These are phyloP conservation scores for Apantesis nais DNA, from an alignment of 2,888 invertebrate species.

Conservation along the genomic window DNA sequence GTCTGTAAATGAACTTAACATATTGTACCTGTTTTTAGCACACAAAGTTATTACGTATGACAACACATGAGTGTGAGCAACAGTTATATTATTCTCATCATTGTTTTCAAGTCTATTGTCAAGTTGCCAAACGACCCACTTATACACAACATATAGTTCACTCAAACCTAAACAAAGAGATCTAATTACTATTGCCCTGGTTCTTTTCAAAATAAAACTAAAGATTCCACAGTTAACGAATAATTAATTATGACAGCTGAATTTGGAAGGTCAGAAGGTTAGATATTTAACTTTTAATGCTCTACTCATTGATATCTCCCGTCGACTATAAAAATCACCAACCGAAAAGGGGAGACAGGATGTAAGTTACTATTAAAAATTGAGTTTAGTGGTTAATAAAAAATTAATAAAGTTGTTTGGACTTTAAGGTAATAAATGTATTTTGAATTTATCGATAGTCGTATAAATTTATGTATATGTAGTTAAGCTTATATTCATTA, in stretches of 20 bases:
- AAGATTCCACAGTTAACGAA: background rate
- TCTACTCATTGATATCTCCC: too few species aligned
- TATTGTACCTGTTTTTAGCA: conserved; percentile 8
- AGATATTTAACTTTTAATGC: background rate
- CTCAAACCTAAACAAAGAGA: conserved; percentile 31
- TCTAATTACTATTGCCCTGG: conserved; percentile 27
- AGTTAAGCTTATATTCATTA: too few species aligned
- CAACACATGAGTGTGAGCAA: conserved; percentile 23
- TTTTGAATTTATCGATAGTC: too few species aligned
- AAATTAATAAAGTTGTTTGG: background rate
- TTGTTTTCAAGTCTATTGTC: conserved; percentile 37
- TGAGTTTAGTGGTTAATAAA: background rate
- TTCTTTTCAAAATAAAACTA: background rate
- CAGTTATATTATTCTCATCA: conserved; percentile 39
- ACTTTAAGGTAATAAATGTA: too few species aligned
- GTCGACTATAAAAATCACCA: background rate
- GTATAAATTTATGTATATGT: too few species aligned
- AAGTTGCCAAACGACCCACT: conserved; percentile 44
- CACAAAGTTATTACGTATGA: conserved; percentile 24
- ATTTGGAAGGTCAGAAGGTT: background rate
- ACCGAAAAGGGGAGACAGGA: too few species aligned
- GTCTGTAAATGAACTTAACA: background rate
- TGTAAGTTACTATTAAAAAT: too few species aligned
- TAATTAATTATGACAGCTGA: background rate
- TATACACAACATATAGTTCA: conserved; percentile 24